These are phyloP conservation scores for Salmo trutta DNA, from an alignment of 2,797 vertebrate genomes.

Conservation along the genomic window DNA sequence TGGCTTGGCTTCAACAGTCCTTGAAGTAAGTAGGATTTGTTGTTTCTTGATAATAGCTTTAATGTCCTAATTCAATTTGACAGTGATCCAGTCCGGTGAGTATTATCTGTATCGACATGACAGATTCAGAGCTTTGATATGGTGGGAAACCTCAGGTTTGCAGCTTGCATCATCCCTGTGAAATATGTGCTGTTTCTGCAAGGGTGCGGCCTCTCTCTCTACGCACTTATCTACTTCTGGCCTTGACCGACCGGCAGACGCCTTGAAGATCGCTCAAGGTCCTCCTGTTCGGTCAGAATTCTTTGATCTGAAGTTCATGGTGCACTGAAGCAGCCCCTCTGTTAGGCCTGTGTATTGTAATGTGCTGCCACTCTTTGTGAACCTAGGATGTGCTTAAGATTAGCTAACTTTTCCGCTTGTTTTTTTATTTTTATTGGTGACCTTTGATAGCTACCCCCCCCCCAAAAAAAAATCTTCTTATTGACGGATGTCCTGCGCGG, in stretches of 20 bases:
- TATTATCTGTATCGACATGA: not conserved
- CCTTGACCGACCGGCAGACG: not conserved
- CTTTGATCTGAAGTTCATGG: constrained; percentile 54
- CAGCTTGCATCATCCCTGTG: not conserved
- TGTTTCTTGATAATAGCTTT: not conserved
- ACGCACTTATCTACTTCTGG: not conserved
- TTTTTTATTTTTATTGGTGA: constrained; percentile 63
- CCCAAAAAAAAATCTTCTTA: constrained; percentile 53
- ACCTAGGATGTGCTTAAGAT: constrained; percentile 33
- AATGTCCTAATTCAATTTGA: not conserved
- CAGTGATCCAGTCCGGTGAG: not conserved
- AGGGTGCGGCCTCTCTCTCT: not conserved
- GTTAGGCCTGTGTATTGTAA: constrained; percentile 24
- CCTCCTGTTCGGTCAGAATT: constrained; percentile 25
- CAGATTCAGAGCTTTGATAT: not conserved
- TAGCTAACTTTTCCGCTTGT: constrained; percentile 73
- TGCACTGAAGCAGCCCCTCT: constrained; percentile 34
- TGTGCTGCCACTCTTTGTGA: constrained; percentile 33
- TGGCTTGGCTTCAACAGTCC: not conserved
- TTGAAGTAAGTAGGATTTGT: not conserved
- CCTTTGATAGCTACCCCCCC: constrained; percentile 30
- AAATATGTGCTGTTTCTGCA: not conserved
- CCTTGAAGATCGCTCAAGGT: constrained; percentile 22
- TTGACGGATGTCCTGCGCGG: constrained; percentile 80
- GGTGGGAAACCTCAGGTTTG: not conserved